Conservation (phyloP, 2,888 invertebrate species). For the Lycaena phlaeas region DNA sequence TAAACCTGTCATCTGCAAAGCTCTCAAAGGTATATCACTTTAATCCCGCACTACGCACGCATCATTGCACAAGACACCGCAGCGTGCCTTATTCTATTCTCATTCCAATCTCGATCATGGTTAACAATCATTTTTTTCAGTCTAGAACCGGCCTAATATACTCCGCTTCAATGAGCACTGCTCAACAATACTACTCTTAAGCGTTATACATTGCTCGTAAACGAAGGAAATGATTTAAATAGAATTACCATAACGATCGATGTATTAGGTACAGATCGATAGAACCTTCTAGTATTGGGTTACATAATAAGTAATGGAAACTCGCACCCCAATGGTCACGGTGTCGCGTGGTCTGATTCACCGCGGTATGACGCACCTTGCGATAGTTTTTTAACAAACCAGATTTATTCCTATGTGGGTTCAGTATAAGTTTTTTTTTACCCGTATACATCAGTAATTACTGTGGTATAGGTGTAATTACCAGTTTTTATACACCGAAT, state of each 20-base stretch:
- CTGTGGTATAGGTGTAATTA: no score
- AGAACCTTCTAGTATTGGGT: constrained; percentile 12
- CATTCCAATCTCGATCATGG: constrained; percentile 28
- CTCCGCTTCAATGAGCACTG: constrained; percentile 16
- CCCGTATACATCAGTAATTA: background rate
- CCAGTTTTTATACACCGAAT: background rate
- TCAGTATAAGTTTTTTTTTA: constrained; percentile 4
- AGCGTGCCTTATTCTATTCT: constrained; percentile 30
- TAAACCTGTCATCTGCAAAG: background rate
- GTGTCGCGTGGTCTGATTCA: constrained; percentile 62
- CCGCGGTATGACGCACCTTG: constrained; percentile 59
- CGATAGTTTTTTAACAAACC: constrained; percentile 31
- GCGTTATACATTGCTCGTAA: constrained; percentile 17
- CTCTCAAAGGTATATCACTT: constrained; percentile 6
- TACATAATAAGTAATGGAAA: constrained; percentile 26
- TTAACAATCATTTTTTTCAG: constrained; percentile 26
- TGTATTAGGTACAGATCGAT: constrained; percentile 11
- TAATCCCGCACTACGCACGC: constrained; percentile 15
- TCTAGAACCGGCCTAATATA: constrained; percentile 10
- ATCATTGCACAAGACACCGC: constrained; percentile 23
- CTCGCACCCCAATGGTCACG: constrained; percentile 52
- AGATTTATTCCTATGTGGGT: constrained; percentile 9
- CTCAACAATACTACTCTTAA: background rate
- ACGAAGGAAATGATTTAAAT: background rate
- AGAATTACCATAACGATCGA: constrained; percentile 4